phyloP scores from a whole-genome alignment of 2,113 vertebrate species.

The Malaclemys terrapin region DNA sequence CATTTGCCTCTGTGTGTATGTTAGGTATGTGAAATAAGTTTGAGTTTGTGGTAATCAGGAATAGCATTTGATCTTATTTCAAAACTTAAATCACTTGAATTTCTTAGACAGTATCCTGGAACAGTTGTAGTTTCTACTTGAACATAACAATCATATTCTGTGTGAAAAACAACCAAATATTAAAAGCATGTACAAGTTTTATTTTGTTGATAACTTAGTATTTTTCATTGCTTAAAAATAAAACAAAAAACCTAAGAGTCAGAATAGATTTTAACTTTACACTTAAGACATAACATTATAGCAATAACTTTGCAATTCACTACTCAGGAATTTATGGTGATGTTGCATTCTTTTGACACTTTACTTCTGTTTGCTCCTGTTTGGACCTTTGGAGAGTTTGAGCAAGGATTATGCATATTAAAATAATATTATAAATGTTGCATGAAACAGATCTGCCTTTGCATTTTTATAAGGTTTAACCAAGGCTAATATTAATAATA shows the following conservation, averaged over 20 bases:
- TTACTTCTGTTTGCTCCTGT: not conserved
- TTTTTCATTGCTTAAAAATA: not conserved
- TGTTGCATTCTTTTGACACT: not conserved
- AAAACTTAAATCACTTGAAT: not conserved
- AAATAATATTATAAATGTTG: too few relatives aligned
- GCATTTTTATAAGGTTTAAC: too few relatives aligned
- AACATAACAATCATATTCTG: not conserved
- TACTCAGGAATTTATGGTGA: not conserved
- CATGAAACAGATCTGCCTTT: too few relatives aligned
- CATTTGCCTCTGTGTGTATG: not conserved
- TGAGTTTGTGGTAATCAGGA: not conserved
- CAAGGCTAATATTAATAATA: too few relatives aligned
- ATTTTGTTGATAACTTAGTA: not conserved
- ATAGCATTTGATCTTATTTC: not conserved
- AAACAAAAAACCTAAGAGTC: not conserved
- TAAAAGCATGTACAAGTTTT: not conserved
- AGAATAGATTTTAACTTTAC: not conserved
- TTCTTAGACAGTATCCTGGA: not conserved
- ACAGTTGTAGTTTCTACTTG: not conserved
- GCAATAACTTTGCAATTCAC: not conserved
- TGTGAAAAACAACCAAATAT: not conserved
- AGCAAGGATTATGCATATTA: not conserved
- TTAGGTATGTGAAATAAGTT: not conserved
- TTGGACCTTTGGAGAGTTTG: not conserved
- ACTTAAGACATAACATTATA: not conserved